Evolutionary conservation across 2,888 invertebrate species (phyloP).

Genomic region (Sesia apiformis): DNA sequence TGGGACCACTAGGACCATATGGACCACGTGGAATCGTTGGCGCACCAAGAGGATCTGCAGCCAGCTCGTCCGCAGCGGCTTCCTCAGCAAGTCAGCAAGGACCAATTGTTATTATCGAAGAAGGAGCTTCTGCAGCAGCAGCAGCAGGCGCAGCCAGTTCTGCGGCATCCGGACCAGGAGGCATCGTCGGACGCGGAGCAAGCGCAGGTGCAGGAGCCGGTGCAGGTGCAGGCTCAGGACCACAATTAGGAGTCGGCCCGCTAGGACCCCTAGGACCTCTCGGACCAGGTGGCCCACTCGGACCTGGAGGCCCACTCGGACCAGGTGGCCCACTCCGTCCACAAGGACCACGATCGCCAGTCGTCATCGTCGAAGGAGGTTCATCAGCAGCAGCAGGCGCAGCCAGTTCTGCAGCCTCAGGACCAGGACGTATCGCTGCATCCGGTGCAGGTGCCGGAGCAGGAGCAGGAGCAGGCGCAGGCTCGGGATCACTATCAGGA

Average conservation of each 20-base stretch:
- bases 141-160: slow-evolving; percentile 6
- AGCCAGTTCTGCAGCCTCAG: background rate
- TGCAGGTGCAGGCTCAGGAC: too few species aligned
- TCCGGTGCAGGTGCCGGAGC: background rate
- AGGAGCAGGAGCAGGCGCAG: background rate
- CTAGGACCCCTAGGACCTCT: too few species aligned
- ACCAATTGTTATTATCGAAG: slow-evolving; percentile 6
- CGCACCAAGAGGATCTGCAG: background rate
- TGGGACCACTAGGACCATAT: background rate
- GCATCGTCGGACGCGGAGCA: too few species aligned
- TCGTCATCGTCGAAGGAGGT: slow-evolving; percentile 9
- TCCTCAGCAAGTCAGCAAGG: slow-evolving; percentile 1
- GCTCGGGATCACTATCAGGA: background rate
- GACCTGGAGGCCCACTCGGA: slow-evolving; percentile 3
- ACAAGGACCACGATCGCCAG: slow-evolving; percentile 1
- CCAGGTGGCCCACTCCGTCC: background rate
- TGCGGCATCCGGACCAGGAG: slow-evolving; percentile 1
- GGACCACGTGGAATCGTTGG: background rate
- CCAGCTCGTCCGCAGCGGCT: slow-evolving; percentile 7
- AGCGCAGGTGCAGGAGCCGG: too few species aligned
- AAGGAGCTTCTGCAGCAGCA: slow-evolving; percentile 2
- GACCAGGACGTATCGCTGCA: background rate
- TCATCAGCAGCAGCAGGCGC: slow-evolving; percentile 1
- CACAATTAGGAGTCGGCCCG: too few species aligned
- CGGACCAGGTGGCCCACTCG: background rate